Base-by-base conservation (phyloP, 92 coral and sea anemone genomes). In the Diadumene lineata region DNA sequence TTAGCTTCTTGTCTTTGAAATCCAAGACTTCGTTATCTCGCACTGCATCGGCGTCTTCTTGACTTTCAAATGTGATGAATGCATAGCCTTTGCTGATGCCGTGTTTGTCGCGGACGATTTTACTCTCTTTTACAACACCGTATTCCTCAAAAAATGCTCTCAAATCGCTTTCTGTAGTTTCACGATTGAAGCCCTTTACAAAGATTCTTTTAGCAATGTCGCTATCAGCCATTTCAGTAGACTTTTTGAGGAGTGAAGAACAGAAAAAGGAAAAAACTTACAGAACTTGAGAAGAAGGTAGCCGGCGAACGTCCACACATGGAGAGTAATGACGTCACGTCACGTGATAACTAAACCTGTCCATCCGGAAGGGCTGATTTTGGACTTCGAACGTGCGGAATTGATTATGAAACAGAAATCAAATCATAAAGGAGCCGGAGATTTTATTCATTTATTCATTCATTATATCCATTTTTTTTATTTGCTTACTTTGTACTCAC, bases 1-100 rank as follows among this genome's bases (percentile, higher is more conserved):
- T 85, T 74, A 96, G 72, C 78, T 83, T 87, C 73, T 92, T 96
- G 11, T 93, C 99, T 70, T 85, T 86, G 78, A 96, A 96, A 82
- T 89, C 92, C 11, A 96, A 73, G 70, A 75, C 81, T 48, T 91
- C 91, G 43, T 96, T 89, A 51, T 92, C 92, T 27, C 89, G 91
- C 56, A 87, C 85, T 31, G 78, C 79, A 32, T 96, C 97, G 53
- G 91, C 97, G 51, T 74, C 91, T 38, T 96, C 97, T 82, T 96
- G 93, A 28, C 92, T 88, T 53, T 96, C 99, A 85, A 96, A 96
- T 24, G 99, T 96, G 44, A 96, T 93, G 79, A 96, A 96, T 57
- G 96, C 99, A 48, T 96, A 96, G 15, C 97, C 97, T 70, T 92
- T 96, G 84, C 97, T 93, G 65, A 90, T 85, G 31, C 99, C 99